Conservation (phyloP, 2,113 vertebrate genomes). For the Desmodus rotundus region DNA sequence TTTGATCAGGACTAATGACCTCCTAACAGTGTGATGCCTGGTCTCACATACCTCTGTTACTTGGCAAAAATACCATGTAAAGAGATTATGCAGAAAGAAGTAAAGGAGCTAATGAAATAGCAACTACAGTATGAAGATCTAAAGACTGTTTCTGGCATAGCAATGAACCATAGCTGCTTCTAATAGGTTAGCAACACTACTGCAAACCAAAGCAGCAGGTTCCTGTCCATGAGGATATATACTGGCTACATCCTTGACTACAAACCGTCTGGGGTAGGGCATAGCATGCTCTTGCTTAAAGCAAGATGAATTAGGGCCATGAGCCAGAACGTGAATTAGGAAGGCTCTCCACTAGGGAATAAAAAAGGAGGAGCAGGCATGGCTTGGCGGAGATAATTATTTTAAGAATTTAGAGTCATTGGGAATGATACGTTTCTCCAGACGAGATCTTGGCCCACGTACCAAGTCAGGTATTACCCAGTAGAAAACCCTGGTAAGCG, state of each 20-base stretch:
- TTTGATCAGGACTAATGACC: slow-evolving; percentile 19
- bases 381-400: background rate
- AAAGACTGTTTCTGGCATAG: slow-evolving; percentile 13
- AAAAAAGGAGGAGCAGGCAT: background rate
- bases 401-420: slow-evolving; percentile 2
- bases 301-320: background rate
- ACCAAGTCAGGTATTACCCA: background rate
- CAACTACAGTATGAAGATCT: background rate
- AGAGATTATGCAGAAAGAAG: slow-evolving; percentile 41
- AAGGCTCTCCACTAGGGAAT: background rate
- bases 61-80: background rate
- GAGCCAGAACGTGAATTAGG: background rate
- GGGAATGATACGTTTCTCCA: background rate
- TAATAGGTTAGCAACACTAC: background rate
- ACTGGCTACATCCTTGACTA: background rate
- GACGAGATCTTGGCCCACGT: background rate
- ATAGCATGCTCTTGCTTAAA: background rate
- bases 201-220: slow-evolving; percentile 9
- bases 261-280: background rate
- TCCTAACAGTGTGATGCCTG: background rate
- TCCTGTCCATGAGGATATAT: background rate
- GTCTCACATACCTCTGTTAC: slow-evolving; percentile 24
- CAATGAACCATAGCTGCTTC: slow-evolving; percentile 14
- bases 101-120: slow-evolving; percentile 45
- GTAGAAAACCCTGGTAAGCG: background rate